These are phyloP conservation scores for Papilio dardanus DNA, from an alignment of 1,140 invertebrate genomes.

Conservation along the genomic window DNA sequence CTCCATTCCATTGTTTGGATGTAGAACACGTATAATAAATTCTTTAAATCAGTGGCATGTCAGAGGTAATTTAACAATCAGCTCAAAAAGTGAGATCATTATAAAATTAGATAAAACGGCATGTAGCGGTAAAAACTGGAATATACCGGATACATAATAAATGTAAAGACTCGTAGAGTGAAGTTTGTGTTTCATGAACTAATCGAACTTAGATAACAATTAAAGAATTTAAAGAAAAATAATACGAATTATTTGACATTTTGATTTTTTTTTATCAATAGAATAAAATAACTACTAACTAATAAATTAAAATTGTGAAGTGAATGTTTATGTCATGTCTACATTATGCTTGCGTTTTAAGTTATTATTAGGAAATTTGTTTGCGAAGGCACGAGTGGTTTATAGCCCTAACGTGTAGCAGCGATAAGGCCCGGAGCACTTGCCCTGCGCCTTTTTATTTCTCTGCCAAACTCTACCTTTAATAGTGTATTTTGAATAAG, in stretches of 20 bases:
- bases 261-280: too few species aligned
- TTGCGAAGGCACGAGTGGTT: slow-evolving; percentile 50
- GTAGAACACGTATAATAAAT: not conserved
- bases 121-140: not conserved
- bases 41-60: not conserved
- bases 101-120: not conserved
- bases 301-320: not conserved
- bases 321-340: slow-evolving; percentile 31
- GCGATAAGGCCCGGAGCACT: slow-evolving; percentile 36
- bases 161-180: too few species aligned
- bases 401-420: slow-evolving; percentile 44
- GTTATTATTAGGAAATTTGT: slow-evolving; percentile 52
- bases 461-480: not conserved
- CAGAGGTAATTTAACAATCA: not conserved
- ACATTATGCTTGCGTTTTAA: slow-evolving; percentile 17
- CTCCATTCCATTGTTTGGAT: not conserved
- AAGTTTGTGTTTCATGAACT: too few species aligned
- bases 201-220: too few species aligned
- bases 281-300: too few species aligned
- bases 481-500: not conserved
- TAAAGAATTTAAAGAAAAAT: too few species aligned
- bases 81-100: not conserved
- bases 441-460: slow-evolving; percentile 38
- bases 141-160: too few species aligned
- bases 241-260: too few species aligned